Base-by-base conservation (phyloP, 2,888 invertebrate genomes). In the Drosophila dives region DNA sequence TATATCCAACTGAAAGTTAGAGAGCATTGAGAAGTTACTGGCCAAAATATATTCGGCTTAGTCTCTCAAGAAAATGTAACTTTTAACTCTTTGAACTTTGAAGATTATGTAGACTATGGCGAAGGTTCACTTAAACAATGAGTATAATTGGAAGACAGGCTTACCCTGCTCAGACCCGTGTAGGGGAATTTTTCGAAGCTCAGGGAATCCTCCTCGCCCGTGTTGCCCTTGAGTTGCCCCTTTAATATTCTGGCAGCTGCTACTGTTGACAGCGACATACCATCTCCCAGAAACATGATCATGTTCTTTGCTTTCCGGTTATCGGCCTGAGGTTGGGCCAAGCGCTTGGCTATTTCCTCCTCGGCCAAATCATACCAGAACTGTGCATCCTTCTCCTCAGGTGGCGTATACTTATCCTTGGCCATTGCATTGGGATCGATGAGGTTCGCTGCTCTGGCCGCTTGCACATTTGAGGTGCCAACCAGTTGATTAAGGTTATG, bases 221-320 rank as follows among this genome's bases (percentile, higher is more conserved):
- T 83, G 33, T 83, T 86, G 2, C 93, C 93, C 15, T 92, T 91
- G 10, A 94, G 94, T 90, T 96, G 96, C 0, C 95, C 96, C 67
- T 94, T 94, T 80, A 94, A 94, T 26, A 95, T 94, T 78, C 96
- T 93, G 10, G 95, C 94, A 1, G 95, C 95, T 10, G 95, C 94
- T 67, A 96, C 91, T 3, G 96, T 96, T 8, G 95, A 93, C 65
- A 96, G 91, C 15, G 96, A 95, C 96, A 96, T 96, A 58, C 96
- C 96, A 90, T 96, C 96, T 3, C 92, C 92, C 15, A 92, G 59
- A 61, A 91, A 91, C 53, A 91, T 73, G 7, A 91, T 91, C 3
- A 91, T 15, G 64, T 91, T 91, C 75, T 91, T 92, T 8, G 91
- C 91, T 61, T 63, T 75, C 15, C 88, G 70, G 0, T 38, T 77